Percentiles rank a stretch among this genome's conserved stretches.
Conservation (phyloP, 2,797 vertebrate genomes). For the Capromys pilorides region DNA sequence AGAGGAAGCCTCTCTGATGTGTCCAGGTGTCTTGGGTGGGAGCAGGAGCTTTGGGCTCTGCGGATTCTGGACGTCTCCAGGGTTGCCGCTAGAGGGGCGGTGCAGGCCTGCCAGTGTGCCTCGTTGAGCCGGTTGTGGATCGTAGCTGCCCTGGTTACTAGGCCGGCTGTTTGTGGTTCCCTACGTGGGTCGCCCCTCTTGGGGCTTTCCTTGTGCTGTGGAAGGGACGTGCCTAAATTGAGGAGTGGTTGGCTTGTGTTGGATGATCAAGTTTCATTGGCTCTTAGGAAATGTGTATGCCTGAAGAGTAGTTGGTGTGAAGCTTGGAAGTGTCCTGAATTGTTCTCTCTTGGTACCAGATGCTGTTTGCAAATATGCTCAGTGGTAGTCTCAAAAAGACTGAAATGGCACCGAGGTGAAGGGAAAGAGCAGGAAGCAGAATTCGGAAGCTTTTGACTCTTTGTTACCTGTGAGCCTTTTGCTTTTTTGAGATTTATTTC, state of each 20-base stretch:
- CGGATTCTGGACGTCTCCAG: constrained; percentile 16
- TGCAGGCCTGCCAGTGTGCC: constrained; percentile 11
- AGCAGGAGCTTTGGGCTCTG: constrained; percentile 2
- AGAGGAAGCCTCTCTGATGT: not conserved
- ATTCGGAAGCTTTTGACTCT: not conserved
- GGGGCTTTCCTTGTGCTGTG: not conserved
- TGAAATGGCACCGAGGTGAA: constrained; percentile 41
- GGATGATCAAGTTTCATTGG: not conserved
- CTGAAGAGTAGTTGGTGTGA: not conserved
- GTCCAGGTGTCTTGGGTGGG: not conserved
- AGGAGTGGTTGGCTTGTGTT: not conserved
- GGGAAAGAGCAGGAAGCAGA: not conserved
- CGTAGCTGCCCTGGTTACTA: constrained; percentile 25
- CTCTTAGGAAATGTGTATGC: constrained; percentile 46
- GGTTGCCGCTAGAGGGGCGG: not conserved
- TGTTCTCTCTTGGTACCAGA: constrained; percentile 31
- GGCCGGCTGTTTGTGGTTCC: not conserved
- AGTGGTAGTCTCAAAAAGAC: constrained; percentile 5
- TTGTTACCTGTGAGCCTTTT: not conserved
- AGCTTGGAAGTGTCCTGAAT: constrained; percentile 22
- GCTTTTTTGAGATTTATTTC: constrained; percentile 35
- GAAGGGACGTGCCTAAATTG: not conserved
- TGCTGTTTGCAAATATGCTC: constrained; percentile 18
- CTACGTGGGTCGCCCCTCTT: not conserved
- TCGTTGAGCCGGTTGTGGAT: constrained; percentile 20